Evolutionary conservation across 2,797 vertebrate genomes (phyloP), one percentile per base, ranked within the genome.

Genomic region (Steatocranus sp.): DNA sequence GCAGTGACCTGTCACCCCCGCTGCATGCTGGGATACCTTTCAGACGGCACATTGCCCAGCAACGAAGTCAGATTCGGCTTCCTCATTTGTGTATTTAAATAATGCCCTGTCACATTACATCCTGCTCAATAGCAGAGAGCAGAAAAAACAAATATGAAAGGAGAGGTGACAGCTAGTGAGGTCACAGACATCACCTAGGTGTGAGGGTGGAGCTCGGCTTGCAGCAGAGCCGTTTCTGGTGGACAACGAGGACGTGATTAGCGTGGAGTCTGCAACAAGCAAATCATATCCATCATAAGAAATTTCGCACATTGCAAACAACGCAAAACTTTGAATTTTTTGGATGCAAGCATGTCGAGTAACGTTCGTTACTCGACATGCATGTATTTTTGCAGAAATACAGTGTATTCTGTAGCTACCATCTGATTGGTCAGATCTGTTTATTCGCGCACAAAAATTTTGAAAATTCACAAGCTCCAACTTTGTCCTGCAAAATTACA

Each of bases 21-120:
- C 7, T 70, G 91, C 90, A 91, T 89, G 86, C 84, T 91, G 90
- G 90, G 91, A 88, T 32, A 30, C 63, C 66, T 49, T 36, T 4
- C 9, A 73, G 18, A 32, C 6, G 3, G 36, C 5, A 11, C 56
- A 8, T 15, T 38, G 48, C 68, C 54, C 53, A 7, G 18, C 4
- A 56, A 75, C 70, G 11, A 50, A 73, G 43, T 73, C 17, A 17
- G 7, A 46, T 8, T 54, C 9, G 51, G 15, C 83, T 89, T 92
- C 89, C 90, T 89, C 86, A 66, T 86, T 83, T 63, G 34, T 53
- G 68, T 7, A 6, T 5, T 61, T 46, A 78, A 17, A 58, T 34
- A 82, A 32, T 50, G 76, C 76, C 6, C 8, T 1, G 23, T 90
- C 83, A 75, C 5, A 17, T 11, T 20, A 0, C 76, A 27, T 86